A percentile compares a stretch with the other conserved stretches of the same genome.
Evolutionary conservation across 2,888 invertebrate species (phyloP).

Genomic region (Osmoderma eremita): DNA sequence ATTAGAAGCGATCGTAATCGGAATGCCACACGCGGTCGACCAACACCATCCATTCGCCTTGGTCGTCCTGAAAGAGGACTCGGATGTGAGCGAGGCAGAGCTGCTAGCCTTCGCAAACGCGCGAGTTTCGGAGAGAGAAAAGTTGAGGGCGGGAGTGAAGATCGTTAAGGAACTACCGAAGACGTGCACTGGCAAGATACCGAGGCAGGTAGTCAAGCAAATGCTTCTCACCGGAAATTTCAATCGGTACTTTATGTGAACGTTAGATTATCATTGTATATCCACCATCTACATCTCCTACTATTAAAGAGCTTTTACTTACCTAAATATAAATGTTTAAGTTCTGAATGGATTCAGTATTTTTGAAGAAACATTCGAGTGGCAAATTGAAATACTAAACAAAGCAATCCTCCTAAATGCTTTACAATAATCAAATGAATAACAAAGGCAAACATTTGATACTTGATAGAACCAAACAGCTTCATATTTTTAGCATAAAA

Average conservation of each 20-base stretch:
- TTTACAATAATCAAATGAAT: too few species aligned
- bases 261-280: not conserved
- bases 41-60: slow-evolving; percentile 49
- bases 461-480: too few species aligned
- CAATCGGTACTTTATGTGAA: not conserved
- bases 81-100: slow-evolving; percentile 49
- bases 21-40: slow-evolving; percentile 49
- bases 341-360: too few species aligned
- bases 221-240: slow-evolving; percentile 20
- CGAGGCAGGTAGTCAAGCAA: slow-evolving; percentile 37
- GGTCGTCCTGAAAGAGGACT: slow-evolving; percentile 49
- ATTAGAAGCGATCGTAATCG: slow-evolving; percentile 48
- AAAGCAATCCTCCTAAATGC: too few species aligned
- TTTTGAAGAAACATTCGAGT: too few species aligned
- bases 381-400: too few species aligned
- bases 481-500: too few species aligned
- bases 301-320: too few species aligned
- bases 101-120: slow-evolving; percentile 54
- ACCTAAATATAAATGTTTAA: too few species aligned
- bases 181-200: slow-evolving; percentile 58
- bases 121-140: slow-evolving; percentile 55
- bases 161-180: slow-evolving; percentile 54
- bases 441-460: too few species aligned
- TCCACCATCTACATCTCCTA: too few species aligned
- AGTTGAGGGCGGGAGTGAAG: slow-evolving; percentile 57